Base-by-base conservation (phyloP, 2,888 invertebrate species). In the Arrhopalites spinosus region DNA sequence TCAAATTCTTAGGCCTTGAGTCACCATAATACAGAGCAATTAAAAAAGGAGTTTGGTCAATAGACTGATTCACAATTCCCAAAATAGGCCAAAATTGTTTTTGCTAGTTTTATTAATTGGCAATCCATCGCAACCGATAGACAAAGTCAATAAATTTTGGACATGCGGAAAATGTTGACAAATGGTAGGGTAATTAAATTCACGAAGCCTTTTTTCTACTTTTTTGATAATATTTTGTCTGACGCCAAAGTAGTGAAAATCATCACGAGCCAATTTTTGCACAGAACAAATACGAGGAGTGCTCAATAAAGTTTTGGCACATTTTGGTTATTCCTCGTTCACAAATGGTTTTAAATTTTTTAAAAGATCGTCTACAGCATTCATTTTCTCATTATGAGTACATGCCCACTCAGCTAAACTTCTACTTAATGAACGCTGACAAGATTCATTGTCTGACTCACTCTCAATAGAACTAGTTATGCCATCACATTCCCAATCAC, bases 21-120 rank as follows among this genome's bases (percentile, higher is more conserved):
- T n/a, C n/a, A n/a, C 72, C 47, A 43, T 8, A 72, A 36, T 20
- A 72, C 2, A 61, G 8, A 5, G 61, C 72, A 43, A 72, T 56
- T 13, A 70, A 1, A 70, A 70, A 70, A 3, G 70, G 70, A 3
- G 20, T 27, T 50, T n/a, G 17, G 25, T 56, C 29, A 17, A 17
- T 17, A n/a, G 30, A 53, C 53, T 70, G 53, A 15, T 70, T 29
- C 11, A 56, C 11, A 29, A 30, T 29, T 17, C 27, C 70, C 27
- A 72, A 43, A 23, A 72, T 61, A 3, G 72, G 72, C 72, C 72
- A 72, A 30, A 72, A 61, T 30, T 72, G 36, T 13, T 36, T 30
- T 61, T 72, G 20, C 43, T 43, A n/a, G 30, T 36, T 20, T 23
- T 29, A n/a, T 7, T 13, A n/a, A 72, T 61, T 20, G 59, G 61